Evolutionary conservation across 2,113 vertebrate genomes (phyloP).

Genomic region (Deroptyus accipitrinus): DNA sequence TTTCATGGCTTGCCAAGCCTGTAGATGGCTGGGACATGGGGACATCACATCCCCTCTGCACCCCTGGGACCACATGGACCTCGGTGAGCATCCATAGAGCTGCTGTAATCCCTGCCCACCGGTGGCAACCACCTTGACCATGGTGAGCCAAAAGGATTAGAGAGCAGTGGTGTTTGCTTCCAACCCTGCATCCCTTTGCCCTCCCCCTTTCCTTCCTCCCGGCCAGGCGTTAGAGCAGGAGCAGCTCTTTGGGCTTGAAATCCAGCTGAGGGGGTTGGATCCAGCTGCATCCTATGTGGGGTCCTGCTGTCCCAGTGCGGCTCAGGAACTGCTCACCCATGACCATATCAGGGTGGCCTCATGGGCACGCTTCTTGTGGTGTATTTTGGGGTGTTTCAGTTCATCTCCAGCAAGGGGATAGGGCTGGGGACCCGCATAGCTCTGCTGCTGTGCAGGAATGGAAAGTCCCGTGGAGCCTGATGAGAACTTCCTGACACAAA

Average conservation of each 20-base stretch:
- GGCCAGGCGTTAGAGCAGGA: accelerated
- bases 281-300: accelerated
- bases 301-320: accelerated
- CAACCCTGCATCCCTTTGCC: not conserved
- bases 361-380: accelerated
- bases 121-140: not conserved
- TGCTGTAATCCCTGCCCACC: accelerated
- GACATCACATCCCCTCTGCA: not conserved
- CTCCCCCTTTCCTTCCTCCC: not conserved
- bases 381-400: not conserved
- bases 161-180: accelerated
- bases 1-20: not conserved
- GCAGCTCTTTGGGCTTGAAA: not conserved
- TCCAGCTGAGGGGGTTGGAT: accelerated
- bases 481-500: not conserved
- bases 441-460: not conserved
- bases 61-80: not conserved
- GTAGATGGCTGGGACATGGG: accelerated
- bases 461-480: not conserved
- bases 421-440: not conserved
- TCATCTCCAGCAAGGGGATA: not conserved
- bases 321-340: accelerated
- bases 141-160: accelerated
- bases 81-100: accelerated
- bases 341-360: accelerated